Percentiles rank a stretch among this genome's conserved stretches.
phyloP scores from a whole-genome alignment of 2,113 vertebrate species.

The Salvelinus sp. region DNA sequence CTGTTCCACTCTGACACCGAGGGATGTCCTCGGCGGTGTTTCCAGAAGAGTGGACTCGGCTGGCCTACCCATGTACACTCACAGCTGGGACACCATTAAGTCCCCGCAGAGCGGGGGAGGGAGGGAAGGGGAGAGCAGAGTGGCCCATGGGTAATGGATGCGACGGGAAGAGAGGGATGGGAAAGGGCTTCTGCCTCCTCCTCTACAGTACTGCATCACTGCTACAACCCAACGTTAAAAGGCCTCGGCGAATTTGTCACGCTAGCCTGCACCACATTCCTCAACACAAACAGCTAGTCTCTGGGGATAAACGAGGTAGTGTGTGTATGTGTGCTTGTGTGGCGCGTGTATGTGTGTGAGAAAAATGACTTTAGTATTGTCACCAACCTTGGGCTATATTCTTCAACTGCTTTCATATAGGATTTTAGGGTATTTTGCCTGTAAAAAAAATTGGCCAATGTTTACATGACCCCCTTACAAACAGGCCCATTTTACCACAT shows the following conservation, averaged over 20 bases:
- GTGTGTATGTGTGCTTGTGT: neutral
- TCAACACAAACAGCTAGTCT: conserved; percentile 3
- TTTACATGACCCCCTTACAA: too few relatives aligned
- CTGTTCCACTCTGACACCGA: conserved; percentile 25
- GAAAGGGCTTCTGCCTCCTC: neutral
- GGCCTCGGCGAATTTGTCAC: conserved; percentile 6
- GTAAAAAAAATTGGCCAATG: too few relatives aligned
- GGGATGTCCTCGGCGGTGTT: conserved; percentile 26
- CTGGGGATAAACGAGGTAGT: conserved; percentile 9
- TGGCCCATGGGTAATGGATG: conserved; percentile 39
- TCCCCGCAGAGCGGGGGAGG: conserved; percentile 32
- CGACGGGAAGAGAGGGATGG: conserved; percentile 19
- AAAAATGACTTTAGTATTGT: too few relatives aligned
- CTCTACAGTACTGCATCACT: too few relatives aligned
- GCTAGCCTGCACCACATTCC: neutral
- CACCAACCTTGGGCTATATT: too few relatives aligned
- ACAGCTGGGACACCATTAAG: conserved; percentile 62
- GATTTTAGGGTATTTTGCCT: too few relatives aligned
- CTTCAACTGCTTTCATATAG: too few relatives aligned
- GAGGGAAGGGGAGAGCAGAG: neutral
- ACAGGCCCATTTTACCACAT: too few relatives aligned
- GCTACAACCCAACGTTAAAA: neutral
- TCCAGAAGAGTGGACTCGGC: conserved; percentile 53
- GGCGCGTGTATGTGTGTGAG: neutral
- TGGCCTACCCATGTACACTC: conserved; percentile 15